A percentile compares a stretch with the other conserved stretches of the same genome.
Evolutionary conservation across 2,888 invertebrate genomes (phyloP).

Genomic region (Hypsopygia costalis): DNA sequence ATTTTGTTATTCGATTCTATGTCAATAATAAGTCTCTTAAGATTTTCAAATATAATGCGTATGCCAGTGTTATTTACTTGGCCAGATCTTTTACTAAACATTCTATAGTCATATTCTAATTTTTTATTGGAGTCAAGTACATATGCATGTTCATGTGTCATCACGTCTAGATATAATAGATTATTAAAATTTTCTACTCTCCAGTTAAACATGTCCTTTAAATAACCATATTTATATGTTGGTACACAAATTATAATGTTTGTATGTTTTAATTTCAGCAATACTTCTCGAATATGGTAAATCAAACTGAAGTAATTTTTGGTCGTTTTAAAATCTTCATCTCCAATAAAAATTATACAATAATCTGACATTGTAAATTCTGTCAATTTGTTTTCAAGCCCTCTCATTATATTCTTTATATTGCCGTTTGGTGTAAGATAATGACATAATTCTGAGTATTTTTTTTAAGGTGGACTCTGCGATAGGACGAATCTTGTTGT

Average conservation of each 20-base stretch:
- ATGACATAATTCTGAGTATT: background rate
- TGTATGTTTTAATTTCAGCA: background rate
- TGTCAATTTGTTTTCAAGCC: slow-evolving; percentile 3
- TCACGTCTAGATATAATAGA: background rate
- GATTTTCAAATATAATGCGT: slow-evolving; percentile 5
- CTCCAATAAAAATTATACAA: slow-evolving; percentile 4
- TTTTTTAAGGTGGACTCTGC: background rate
- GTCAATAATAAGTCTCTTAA: background rate
- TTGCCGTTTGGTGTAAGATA: background rate
- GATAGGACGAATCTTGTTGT: background rate
- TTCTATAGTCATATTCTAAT: background rate
- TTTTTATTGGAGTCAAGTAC: background rate
- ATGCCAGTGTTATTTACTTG: slow-evolving; percentile 4
- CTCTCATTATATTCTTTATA: background rate
- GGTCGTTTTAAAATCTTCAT: background rate
- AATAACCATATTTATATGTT: background rate
- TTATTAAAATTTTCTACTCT: slow-evolving; percentile 4
- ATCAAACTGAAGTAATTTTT: slow-evolving; percentile 3
- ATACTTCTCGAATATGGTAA: background rate
- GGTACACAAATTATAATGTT: slow-evolving; percentile 1
- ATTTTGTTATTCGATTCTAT: slow-evolving; percentile 1
- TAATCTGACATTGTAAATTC: slow-evolving; percentile 1
- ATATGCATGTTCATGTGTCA: slow-evolving; percentile 7
- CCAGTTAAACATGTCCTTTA: background rate
- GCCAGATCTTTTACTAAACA: slow-evolving; percentile 4